Evolutionary conservation across 2,888 invertebrate species (phyloP), one percentile per base, ranked within the genome.

Genomic region (Labia minor): DNA sequence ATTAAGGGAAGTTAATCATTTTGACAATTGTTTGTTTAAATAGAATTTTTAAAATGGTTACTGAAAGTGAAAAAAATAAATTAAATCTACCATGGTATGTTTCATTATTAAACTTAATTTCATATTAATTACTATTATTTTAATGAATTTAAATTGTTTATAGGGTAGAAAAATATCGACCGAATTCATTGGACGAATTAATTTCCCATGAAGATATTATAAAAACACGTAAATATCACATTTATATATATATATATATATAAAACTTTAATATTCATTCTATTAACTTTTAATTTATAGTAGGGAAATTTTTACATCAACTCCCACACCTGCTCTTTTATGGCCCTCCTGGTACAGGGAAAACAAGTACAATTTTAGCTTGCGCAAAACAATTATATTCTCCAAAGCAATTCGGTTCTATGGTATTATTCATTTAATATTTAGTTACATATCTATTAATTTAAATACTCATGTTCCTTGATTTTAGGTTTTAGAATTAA

Each of bases 91-190:
- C 86, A 72, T 86, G 86, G 86, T 86, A 75, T 76, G 78, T 33
- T n/a, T n/a, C n/a, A n/a, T n/a, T n/a, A 66, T 68, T 65, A 19
- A 67, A 69, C 61, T 62, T 67, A 19, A 68, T 71, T 26, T 21
- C 62, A 33, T 65, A 18, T 62, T 61, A 61, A 65, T 64, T 16
- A 65, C n/a, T 64, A 6, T 3, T 19, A 26, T n/a, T 14, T 1
- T 8, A 1, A 37, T 37, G 18, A 67, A 49, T 64, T 66, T 70
- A 63, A 69, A 68, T 69, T 69, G 65, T 70, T 74, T 75, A 67
- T 76, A 92, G 97, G 98, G 96, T 99, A 21, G 99, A 99, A 80
- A 99, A 99, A 78, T 99, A 99, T 79, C 87, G 99, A 19, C 99
- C 99, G 4, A 86, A 85, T 63, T 88, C 86, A 68, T 81, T 99